Evolutionary conservation across 1,140 invertebrate genomes (phyloP), one percentile per base, ranked within the genome.

Genomic region (Mactra quadrangularis): DNA sequence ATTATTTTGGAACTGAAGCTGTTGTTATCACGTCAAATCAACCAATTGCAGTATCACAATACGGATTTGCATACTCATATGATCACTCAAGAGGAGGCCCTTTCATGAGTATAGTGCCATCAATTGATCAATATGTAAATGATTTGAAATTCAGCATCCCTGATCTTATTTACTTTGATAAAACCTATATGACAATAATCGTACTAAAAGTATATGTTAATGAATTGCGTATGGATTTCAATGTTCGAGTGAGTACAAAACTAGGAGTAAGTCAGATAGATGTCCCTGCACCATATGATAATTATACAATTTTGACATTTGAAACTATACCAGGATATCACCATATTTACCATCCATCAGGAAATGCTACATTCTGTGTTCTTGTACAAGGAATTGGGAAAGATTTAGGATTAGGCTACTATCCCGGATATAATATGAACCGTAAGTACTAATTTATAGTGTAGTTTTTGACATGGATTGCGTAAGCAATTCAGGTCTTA

Each of bases 71-170:
- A 13, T 33, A 38, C 11, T 11, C 1, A 33, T 62, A 35, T 38
- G 59, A 38, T n/a, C 3, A 38, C 59, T 13, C 15, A 35, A 1
- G 17, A 1, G 59, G 59, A 1, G 59, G 35, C 19, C 31, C 59
- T 7, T 62, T 62, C 33, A 62, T 62, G 59, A 38, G 9, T n/a
- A 29, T 38, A 3, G 59, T 62, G 11, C 59, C 59, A 13, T 15
- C 27, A 11, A 33, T 62, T 13, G 35, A 62, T 19, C 29, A 35
- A 33, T 62, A 62, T 38, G 33, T 62, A 33, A 62, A 62, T 62
- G 59, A 62, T 4, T 62, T 33, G 9, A 62, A 13, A 7, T 62
- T 62, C 33, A 62, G 17, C n/a, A 33, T 62, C 3, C 59, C 59
- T 15, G n/a, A 62, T 38, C 17, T 1, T 15, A n/a, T 33, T 7